A percentile compares a stretch with the other conserved stretches of the same genome.
Conservation (phyloP, 1,140 invertebrate genomes). For the Drosophila simulans region DNA sequence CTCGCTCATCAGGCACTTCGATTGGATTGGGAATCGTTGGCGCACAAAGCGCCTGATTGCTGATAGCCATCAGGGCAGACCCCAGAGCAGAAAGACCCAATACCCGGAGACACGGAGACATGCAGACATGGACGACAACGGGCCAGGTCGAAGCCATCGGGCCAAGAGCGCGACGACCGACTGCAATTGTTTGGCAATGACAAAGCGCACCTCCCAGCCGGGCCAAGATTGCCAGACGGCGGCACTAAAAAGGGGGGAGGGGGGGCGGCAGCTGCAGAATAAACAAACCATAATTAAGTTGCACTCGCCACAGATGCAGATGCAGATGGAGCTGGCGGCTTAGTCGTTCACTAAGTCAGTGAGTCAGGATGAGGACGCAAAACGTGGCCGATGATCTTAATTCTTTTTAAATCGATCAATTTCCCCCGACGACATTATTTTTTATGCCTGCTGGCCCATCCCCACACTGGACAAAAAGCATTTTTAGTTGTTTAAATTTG, state of each 20-base stretch:
- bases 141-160: slow-evolving; percentile 15
- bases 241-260: not conserved
- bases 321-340: slow-evolving; percentile 29
- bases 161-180: slow-evolving; percentile 50
- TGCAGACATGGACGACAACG: not conserved
- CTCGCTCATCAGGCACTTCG: slow-evolving; percentile 52
- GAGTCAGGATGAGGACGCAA: slow-evolving; percentile 64
- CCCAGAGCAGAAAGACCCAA: slow-evolving; percentile 23
- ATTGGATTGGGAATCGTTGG: slow-evolving; percentile 51
- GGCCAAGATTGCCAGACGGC: slow-evolving; percentile 14
- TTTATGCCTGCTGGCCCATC: slow-evolving; percentile 23
- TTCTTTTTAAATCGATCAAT: slow-evolving; percentile 83
- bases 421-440: slow-evolving; percentile 80
- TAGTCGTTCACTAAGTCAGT: slow-evolving; percentile 80
- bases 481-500: not conserved
- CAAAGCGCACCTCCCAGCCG: slow-evolving; percentile 80
- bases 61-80: slow-evolving; percentile 74
- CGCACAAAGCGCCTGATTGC: slow-evolving; percentile 81
- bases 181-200: slow-evolving; percentile 82
- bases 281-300: slow-evolving; percentile 83
- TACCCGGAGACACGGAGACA: slow-evolving; percentile 4
- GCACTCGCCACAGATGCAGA: slow-evolving; percentile 55
- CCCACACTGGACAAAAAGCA: slow-evolving; percentile 11
- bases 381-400: slow-evolving; percentile 77
- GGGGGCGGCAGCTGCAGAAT: slow-evolving; percentile 30